Evolutionary conservation across 2,888 invertebrate genomes (phyloP).

Genomic region (Eilema depressum): DNA sequence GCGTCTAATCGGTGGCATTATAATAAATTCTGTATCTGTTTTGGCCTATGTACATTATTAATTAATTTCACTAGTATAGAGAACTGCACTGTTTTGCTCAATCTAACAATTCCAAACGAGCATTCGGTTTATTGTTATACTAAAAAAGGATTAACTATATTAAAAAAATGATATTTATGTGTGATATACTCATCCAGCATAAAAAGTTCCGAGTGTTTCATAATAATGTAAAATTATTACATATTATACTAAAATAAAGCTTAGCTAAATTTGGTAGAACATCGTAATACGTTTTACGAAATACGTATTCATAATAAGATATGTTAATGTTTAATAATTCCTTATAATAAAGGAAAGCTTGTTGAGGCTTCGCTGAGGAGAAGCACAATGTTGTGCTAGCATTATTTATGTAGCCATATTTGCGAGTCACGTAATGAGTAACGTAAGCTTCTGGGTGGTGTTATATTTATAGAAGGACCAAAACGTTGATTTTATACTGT

Average conservation of each 20-base stretch:
- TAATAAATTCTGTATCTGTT: neutral
- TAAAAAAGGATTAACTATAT: neutral
- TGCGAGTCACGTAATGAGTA: constrained; percentile 42
- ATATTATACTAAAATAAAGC: neutral
- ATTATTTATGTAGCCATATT: constrained; percentile 44
- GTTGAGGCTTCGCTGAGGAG: neutral
- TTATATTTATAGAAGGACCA: constrained; percentile 45
- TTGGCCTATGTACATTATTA: neutral
- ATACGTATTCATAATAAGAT: neutral
- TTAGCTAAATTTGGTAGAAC: neutral
- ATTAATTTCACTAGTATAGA: constrained; percentile 3
- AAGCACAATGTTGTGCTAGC: constrained; percentile 34
- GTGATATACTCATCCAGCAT: neutral
- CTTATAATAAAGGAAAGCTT: neutral
- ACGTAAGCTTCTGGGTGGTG: constrained; percentile 14
- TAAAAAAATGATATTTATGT: neutral
- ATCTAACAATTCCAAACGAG: constrained; percentile 53
- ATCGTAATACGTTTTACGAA: neutral
- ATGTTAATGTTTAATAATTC: neutral
- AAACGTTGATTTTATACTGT: constrained; percentile 28
- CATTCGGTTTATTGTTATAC: constrained; percentile 23
- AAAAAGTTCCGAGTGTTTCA: neutral
- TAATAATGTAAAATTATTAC: neutral
- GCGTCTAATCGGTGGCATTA: neutral
- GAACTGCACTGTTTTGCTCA: constrained; percentile 50